Conservation (phyloP, 2,113 vertebrate genomes). For the Trematomus loennbergii region DNA sequence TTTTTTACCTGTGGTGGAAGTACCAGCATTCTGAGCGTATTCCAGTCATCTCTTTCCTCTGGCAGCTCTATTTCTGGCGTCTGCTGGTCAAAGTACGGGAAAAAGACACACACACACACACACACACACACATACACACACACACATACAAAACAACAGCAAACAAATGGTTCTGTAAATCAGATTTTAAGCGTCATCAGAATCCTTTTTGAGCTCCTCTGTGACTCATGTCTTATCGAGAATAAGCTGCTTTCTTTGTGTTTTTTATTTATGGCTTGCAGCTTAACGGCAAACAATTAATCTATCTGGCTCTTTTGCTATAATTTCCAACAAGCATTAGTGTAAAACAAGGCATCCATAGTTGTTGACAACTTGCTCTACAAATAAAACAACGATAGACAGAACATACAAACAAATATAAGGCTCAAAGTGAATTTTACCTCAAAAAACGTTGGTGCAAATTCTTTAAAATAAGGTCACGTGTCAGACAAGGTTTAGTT, state of each 20-base stretch:
- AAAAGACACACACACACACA: too few species aligned
- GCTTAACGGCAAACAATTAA: background rate
- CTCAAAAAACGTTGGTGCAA: too few species aligned
- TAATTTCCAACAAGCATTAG: background rate
- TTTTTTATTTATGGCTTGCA: conserved; percentile 13
- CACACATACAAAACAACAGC: background rate
- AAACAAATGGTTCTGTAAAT: conserved; percentile 7
- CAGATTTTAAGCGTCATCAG: conserved; percentile 33
- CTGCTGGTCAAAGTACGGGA: conserved; percentile 3
- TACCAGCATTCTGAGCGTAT: conserved; percentile 47
- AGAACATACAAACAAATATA: too few species aligned
- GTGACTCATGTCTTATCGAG: conserved; percentile 14
- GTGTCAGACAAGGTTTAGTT: too few species aligned
- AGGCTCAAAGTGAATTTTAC: too few species aligned
- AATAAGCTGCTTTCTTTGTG: conserved; percentile 28
- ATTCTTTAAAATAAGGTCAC: too few species aligned
- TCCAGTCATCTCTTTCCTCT: conserved; percentile 48
- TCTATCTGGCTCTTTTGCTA: background rate
- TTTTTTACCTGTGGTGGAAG: conserved; percentile 3
- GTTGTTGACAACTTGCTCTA: background rate
- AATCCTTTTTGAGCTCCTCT: conserved; percentile 38
- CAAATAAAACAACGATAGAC: too few species aligned
- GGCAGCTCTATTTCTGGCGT: conserved; percentile 42
- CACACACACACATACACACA: background rate
- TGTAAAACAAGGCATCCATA: background rate